A percentile compares a stretch with the other conserved stretches of the same genome.
Evolutionary conservation across 2,113 vertebrate species (phyloP).

Genomic region (Anolis carolinensis): DNA sequence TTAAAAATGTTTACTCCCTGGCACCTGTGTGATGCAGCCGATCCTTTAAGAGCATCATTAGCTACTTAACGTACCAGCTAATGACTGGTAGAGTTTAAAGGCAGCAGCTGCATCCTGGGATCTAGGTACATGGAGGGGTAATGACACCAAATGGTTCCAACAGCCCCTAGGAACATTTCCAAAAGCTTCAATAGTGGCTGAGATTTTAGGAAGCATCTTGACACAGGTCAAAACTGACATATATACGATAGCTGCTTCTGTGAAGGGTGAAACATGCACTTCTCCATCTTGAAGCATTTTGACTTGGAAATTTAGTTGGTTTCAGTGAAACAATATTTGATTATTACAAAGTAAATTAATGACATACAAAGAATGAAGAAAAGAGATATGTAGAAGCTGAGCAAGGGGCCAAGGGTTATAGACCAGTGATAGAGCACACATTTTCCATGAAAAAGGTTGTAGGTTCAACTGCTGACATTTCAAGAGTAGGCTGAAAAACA

Average conservation of each 20-base stretch:
- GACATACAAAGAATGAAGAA: background rate
- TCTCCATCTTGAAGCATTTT: background rate
- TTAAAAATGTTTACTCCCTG: conserved; percentile 67
- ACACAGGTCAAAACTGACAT: conserved; percentile 9
- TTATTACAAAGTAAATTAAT: background rate
- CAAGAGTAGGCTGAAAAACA: background rate
- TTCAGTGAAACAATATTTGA: background rate
- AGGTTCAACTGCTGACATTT: background rate
- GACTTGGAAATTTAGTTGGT: background rate
- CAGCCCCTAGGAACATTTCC: conserved; percentile 35
- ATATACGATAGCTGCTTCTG: conserved; percentile 40
- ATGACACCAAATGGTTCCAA: conserved; percentile 59
- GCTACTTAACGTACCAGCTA: conserved; percentile 83
- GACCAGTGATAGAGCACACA: background rate
- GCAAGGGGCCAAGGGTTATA: background rate
- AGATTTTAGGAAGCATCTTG: conserved; percentile 24
- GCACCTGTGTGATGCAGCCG: conserved; percentile 76
- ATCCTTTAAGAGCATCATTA: conserved; percentile 77
- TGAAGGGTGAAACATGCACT: background rate
- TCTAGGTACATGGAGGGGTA: conserved; percentile 54
- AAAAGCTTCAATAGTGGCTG: conserved; percentile 29
- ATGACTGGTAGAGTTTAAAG: conserved; percentile 75
- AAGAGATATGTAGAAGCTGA: background rate
- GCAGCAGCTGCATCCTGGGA: conserved; percentile 61
- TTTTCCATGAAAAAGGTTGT: background rate